Percentiles rank a stretch among this genome's conserved stretches.
Evolutionary conservation across 2,113 vertebrate genomes (phyloP).

Genomic region (Macaca nemestrina): DNA sequence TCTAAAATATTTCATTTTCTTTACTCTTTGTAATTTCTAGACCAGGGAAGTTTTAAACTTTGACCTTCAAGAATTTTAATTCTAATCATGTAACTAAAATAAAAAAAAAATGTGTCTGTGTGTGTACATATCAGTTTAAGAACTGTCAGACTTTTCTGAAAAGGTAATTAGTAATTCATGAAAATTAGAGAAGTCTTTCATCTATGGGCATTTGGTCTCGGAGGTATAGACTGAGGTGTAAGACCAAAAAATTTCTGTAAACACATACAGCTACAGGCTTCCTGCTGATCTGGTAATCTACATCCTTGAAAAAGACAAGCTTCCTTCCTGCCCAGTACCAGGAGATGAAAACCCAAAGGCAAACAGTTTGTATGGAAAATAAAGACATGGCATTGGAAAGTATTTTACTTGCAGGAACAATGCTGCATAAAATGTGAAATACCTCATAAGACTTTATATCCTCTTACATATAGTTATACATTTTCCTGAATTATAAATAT

Average conservation of each 20-base stretch:
- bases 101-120: not conserved
- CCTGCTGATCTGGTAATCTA: not conserved
- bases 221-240: conserved; percentile 48
- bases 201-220: not conserved
- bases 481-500: not conserved
- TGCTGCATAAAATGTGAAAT: not conserved
- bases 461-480: not conserved
- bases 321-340: not conserved
- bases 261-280: not conserved
- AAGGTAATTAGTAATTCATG: conserved; percentile 62
- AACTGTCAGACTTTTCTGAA: conserved; percentile 59
- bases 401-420: not conserved
- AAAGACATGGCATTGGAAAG: not conserved
- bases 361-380: conserved; percentile 21
- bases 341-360: not conserved
- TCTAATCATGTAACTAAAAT: conserved; percentile 23
- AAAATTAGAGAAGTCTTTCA: conserved; percentile 55
- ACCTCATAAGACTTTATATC: not conserved
- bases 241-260: not conserved
- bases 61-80: conserved; percentile 35
- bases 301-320: not conserved
- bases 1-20: not conserved
- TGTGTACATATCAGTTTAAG: not conserved
- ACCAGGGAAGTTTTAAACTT: conserved; percentile 31
- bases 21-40: not conserved